Evolutionary conservation across 2,797 vertebrate species (phyloP).

Genomic region (Triplophysa bombifrons): DNA sequence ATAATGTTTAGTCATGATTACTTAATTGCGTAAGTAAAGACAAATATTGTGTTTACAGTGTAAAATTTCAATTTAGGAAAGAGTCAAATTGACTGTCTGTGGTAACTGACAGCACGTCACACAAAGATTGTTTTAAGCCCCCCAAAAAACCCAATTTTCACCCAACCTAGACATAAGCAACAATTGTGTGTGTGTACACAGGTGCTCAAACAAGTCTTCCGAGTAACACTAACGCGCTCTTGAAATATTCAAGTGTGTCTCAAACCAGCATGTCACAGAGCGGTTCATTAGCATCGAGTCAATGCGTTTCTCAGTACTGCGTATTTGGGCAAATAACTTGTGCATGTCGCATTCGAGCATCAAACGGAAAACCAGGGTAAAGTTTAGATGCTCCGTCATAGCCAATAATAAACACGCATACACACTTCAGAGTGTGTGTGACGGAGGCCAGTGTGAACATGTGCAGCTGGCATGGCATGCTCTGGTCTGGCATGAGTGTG

Average conservation of each 20-base stretch:
- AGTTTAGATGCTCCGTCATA: slow-evolving; percentile 1
- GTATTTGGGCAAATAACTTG: background rate
- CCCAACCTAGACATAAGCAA: background rate
- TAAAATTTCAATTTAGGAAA: background rate
- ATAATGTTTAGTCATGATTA: no score
- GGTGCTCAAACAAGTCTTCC: background rate
- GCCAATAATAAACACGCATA: slow-evolving; percentile 13
- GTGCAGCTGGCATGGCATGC: slow-evolving; percentile 55
- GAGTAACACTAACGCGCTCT: background rate
- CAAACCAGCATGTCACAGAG: background rate
- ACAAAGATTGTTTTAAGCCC: background rate
- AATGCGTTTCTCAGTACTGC: background rate
- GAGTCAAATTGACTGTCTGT: background rate
- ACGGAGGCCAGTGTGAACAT: slow-evolving; percentile 40
- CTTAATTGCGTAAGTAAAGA: no score
- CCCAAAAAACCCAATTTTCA: background rate
- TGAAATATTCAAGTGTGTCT: background rate
- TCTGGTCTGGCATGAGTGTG: slow-evolving; percentile 44
- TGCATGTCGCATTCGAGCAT: slow-evolving; percentile 2
- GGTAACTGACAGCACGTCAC: background rate
- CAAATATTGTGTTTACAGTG: no score
- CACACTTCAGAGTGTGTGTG: slow-evolving; percentile 27
- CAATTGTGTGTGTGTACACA: background rate
- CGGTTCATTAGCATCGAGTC: background rate
- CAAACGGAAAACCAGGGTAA: slow-evolving; percentile 4